Base-by-base conservation (phyloP, 2,888 invertebrate genomes). In the Leptinotarsa rubiginosa region DNA sequence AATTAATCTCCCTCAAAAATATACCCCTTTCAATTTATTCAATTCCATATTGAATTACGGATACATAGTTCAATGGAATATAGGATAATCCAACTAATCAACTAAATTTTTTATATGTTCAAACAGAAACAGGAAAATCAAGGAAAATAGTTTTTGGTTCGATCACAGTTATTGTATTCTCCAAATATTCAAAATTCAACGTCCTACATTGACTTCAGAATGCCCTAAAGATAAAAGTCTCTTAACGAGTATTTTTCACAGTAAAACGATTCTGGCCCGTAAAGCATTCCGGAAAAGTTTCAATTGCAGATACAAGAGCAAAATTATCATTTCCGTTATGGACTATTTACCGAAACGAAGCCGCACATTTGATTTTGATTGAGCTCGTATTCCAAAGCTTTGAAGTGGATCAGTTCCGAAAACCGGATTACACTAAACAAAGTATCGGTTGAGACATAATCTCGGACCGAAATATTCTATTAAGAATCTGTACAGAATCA, bases 361-460 rank as follows among this genome's bases (percentile, higher is more conserved):
- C 41, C 50, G 56, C 84, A 86, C 85, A 85, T 86, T 85, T 85
- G 86, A 86, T 85, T 85, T 85, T 85, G 86, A 86, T 86, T 86
- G 86, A 82, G 83, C 83, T 84, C 84, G 83, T 84, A 84, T 85
- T 84, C 83, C 62, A 18, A 41, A 81, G 83, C 85, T 85, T 84
- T 85, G 83, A 84, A 84, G 84, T 84, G 83, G 83, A 83, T 84
- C 84, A 78, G 80, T 80, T 78, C 77, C 75, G 80, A 74, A 79
- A 80, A 82, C 81, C 78, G 84, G 85, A 84, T 85, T 85, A 85
- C 81, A 81, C 82, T 84, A 85, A 85, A 85, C 85, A 85, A 85
- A 85, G 84, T 85, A 85, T 83, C 83, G 78, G 82, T 78, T 75
- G 74, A 78, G 78, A 78, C 70, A 68, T 79, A 79, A 79, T 79